These are phyloP conservation scores for Stegodyphus mimosarum DNA, from an alignment of 1,140 invertebrate species.

Conservation along the genomic window DNA sequence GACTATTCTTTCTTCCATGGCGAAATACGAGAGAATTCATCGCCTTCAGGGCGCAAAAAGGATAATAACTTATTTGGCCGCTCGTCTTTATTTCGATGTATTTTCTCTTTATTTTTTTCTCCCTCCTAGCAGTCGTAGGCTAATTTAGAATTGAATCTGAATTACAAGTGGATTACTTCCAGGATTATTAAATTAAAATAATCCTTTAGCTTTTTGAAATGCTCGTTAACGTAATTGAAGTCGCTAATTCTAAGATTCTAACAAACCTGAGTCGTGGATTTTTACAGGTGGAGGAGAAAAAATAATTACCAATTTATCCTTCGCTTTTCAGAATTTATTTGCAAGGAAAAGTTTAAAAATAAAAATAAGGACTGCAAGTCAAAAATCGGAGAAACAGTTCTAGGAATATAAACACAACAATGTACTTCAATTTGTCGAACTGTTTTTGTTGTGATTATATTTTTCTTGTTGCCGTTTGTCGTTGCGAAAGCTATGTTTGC, in stretches of 20 bases:
- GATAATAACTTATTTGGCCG: slow-evolving; percentile 9
- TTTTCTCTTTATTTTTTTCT: neutral
- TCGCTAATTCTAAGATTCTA: slow-evolving; percentile 20
- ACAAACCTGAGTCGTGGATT: neutral
- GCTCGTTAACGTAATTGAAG: slow-evolving; percentile 38
- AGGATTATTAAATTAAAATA: slow-evolving; percentile 53
- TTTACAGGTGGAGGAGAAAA: neutral
- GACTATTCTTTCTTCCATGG: neutral
- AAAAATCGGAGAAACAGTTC: slow-evolving; percentile 35
- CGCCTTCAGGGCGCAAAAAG: slow-evolving; percentile 6
- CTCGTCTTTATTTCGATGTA: neutral
- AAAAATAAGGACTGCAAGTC: slow-evolving; percentile 18
- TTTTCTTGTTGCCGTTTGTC: neutral
- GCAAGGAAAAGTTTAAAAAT: slow-evolving; percentile 12
- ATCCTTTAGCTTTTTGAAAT: slow-evolving; percentile 37
- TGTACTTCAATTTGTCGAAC: neutral
- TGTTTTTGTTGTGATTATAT: neutral
- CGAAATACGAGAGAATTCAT: neutral
- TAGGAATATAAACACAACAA: neutral
- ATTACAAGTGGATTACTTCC: slow-evolving; percentile 26
- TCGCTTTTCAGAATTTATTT: slow-evolving; percentile 17
- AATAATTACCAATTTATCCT: slow-evolving; percentile 33
- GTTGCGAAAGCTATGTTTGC: neutral
- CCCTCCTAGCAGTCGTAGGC: neutral
- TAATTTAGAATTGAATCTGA: slow-evolving; percentile 30